Evolutionary conservation across 2,113 vertebrate species (phyloP).

Genomic region (Acinonyx jubatus): DNA sequence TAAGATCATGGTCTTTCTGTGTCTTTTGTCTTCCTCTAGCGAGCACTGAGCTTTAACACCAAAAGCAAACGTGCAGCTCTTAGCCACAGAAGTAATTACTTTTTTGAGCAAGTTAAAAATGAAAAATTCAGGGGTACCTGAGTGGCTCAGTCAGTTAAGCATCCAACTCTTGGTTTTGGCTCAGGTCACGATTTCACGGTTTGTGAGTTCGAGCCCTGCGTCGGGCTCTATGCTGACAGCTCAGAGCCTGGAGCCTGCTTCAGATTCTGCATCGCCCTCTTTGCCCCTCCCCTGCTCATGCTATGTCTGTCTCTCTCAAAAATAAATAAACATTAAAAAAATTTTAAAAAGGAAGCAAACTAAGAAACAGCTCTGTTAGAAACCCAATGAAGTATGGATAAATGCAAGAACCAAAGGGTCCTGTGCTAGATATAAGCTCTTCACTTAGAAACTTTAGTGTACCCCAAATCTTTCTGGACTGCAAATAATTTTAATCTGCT

Average conservation of each 20-base stretch:
- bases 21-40: slow-evolving; percentile 23
- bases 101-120: slow-evolving; percentile 31
- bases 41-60: neutral
- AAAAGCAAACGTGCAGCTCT: neutral
- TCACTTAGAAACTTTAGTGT: slow-evolving; percentile 41
- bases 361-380: neutral
- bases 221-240: too few relatives aligned
- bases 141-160: neutral
- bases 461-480: neutral
- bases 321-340: too few relatives aligned
- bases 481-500: slow-evolving; percentile 46
- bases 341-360: neutral
- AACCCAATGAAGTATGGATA: slow-evolving; percentile 34
- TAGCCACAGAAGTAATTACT: neutral
- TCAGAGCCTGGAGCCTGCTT: too few relatives aligned
- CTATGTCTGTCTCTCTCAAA: too few relatives aligned
- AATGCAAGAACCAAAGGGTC: neutral
- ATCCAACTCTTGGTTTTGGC: too few relatives aligned
- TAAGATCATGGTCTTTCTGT: slow-evolving; percentile 64
- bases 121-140: neutral
- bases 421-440: neutral
- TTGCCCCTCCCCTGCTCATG: too few relatives aligned
- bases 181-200: too few relatives aligned
- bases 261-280: too few relatives aligned
- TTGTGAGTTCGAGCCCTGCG: too few relatives aligned